Percentiles rank a stretch among this genome's conserved stretches.
Conservation (phyloP, 2,888 invertebrate species). For the Azorinus chamasolen region DNA sequence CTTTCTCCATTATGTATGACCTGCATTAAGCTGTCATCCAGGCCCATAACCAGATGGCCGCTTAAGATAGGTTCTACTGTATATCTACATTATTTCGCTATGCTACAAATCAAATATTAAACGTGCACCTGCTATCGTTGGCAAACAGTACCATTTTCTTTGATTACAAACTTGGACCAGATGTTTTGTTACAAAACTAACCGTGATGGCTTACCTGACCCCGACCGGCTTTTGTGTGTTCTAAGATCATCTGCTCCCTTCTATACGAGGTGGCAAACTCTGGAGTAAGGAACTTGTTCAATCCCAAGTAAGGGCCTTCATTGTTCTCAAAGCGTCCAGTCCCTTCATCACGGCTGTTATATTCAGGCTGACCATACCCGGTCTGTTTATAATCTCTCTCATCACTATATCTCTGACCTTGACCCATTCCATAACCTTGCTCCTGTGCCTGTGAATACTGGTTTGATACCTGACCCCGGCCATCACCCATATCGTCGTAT, state of each 20-base stretch:
- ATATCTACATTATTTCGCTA: too few species aligned
- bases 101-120: too few species aligned
- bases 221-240: too few species aligned
- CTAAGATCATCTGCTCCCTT: conserved; percentile 29
- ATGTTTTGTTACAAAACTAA: too few species aligned
- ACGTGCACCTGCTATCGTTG: too few species aligned
- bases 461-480: neutral
- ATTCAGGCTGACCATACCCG: neutral
- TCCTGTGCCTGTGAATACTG: neutral
- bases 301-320: conserved; percentile 48
- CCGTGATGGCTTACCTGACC: too few species aligned
- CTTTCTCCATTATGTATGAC: too few species aligned
- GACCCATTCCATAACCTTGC: neutral
- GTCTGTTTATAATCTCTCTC: neutral
- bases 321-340: conserved; percentile 18
- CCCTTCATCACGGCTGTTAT: neutral
- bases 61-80: too few species aligned
- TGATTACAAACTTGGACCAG: too few species aligned
- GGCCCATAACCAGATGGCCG: too few species aligned
- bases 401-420: neutral
- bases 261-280: conserved; percentile 46
- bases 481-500: neutral
- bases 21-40: too few species aligned
- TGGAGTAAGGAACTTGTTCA: conserved; percentile 48
- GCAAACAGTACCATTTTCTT: too few species aligned